A percentile compares a stretch with the other conserved stretches of the same genome.
phyloP scores from a whole-genome alignment of 2,113 vertebrate species.

The Nettapus auritus region DNA sequence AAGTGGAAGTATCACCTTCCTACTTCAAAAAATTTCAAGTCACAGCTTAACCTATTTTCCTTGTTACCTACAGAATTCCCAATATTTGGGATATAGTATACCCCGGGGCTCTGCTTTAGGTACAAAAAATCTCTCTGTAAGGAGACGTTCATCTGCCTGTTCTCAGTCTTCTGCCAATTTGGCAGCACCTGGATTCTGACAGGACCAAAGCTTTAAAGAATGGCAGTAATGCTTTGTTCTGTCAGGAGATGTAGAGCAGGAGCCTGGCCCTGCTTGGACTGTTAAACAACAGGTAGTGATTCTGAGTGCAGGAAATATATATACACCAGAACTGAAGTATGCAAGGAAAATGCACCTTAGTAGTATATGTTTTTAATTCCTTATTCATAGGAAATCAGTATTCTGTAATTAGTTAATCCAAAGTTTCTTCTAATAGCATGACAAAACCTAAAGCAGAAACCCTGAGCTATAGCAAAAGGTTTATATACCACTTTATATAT shows the following conservation, averaged over 20 bases:
- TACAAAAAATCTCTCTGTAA: neutral
- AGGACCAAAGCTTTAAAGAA: neutral
- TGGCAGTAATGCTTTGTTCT: neutral
- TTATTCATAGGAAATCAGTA: neutral
- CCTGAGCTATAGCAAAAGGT: neutral
- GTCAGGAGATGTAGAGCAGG: neutral
- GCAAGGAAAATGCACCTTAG: neutral
- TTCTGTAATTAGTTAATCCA: neutral
- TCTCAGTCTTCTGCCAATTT: neutral
- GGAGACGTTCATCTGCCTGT: rapidly evolving
- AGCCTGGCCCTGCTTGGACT: neutral
- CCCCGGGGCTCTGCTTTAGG: neutral
- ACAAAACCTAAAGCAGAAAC: neutral
- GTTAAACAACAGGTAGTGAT: neutral
- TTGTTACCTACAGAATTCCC: neutral
- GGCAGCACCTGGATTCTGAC: neutral
- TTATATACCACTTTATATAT: neutral
- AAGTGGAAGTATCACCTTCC: neutral
- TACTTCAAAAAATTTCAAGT: neutral
- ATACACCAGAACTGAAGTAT: neutral
- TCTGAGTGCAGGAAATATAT: neutral
- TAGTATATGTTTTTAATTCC: neutral
- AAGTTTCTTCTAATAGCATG: neutral
- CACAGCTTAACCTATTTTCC: neutral
- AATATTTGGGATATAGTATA: neutral